phyloP scores from a whole-genome alignment of 2,113 vertebrate genomes.

The Balaeniceps rex region DNA sequence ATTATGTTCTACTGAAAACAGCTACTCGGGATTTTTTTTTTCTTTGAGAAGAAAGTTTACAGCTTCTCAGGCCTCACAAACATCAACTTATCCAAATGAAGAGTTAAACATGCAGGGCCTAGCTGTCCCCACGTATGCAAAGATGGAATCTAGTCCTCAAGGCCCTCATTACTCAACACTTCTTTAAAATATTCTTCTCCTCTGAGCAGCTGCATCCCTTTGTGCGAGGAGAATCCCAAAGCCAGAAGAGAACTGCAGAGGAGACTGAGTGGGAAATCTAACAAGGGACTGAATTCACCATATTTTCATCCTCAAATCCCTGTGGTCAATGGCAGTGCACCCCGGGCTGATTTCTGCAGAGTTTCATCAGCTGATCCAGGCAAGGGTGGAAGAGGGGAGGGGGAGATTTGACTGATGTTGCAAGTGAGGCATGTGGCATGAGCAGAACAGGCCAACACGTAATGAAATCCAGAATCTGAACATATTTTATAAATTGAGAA shows the following conservation, averaged over 20 bases:
- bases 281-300: not conserved
- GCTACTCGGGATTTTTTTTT: not conserved
- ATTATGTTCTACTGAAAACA: not conserved
- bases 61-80: not conserved
- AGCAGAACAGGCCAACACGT: constrained; percentile 8
- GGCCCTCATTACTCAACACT: constrained; percentile 11
- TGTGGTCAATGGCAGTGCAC: not conserved
- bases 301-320: not conserved
- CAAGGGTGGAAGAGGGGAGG: not conserved
- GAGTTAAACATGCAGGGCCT: not conserved
- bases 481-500: constrained; percentile 44
- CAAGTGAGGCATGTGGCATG: constrained; percentile 3
- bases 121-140: not conserved
- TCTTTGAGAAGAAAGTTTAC: not conserved
- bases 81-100: not conserved
- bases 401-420: constrained; percentile 27
- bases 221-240: not conserved
- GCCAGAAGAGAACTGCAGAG: not conserved
- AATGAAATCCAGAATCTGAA: constrained; percentile 57
- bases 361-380: constrained; percentile 36
- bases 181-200: not conserved
- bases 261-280: not conserved
- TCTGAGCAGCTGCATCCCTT: constrained; percentile 17
- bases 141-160: not conserved
- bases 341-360: not conserved